These are phyloP conservation scores for Misgurnus anguillicaudatus DNA, from an alignment of 2,113 vertebrate species.

Conservation along the genomic window DNA sequence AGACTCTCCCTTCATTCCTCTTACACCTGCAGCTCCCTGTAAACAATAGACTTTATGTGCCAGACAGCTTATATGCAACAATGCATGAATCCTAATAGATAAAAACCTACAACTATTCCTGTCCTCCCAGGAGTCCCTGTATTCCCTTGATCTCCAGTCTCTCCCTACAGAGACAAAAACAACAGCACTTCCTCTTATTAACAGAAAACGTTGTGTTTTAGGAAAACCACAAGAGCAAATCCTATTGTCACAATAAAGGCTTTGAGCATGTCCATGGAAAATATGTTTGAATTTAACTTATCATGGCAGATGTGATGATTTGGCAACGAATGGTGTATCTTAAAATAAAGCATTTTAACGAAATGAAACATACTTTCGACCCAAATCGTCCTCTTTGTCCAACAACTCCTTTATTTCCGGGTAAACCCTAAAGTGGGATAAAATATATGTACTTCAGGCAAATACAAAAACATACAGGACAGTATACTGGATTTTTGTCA, in stretches of 20 bases:
- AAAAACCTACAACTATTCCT: conserved; percentile 54
- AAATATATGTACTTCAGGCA: background rate
- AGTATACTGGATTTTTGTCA: too few relatives aligned
- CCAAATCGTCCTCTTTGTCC: conserved; percentile 67
- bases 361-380: conserved; percentile 64
- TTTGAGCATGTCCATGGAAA: too few relatives aligned
- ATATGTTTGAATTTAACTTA: too few relatives aligned
- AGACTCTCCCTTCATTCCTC: conserved; percentile 64
- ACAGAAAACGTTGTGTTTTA: too few relatives aligned
- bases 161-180: conserved; percentile 61
- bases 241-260: too few relatives aligned
- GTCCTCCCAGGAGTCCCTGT: conserved; percentile 57
- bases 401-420: conserved; percentile 62
- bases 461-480: background rate
- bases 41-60: background rate
- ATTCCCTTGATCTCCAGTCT: conserved; percentile 60
- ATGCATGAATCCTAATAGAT: background rate
- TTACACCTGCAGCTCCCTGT: conserved; percentile 63
- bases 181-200: background rate
- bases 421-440: conserved; percentile 61
- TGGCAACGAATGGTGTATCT: too few relatives aligned
- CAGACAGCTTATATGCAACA: background rate
- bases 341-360: too few relatives aligned
- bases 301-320: too few relatives aligned
- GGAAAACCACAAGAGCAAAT: too few relatives aligned